Percentiles rank a stretch among this genome's conserved stretches.
These are phyloP conservation scores for Pollicipes pollicipes DNA, from an alignment of 1,140 invertebrate species.

Conservation along the genomic window DNA sequence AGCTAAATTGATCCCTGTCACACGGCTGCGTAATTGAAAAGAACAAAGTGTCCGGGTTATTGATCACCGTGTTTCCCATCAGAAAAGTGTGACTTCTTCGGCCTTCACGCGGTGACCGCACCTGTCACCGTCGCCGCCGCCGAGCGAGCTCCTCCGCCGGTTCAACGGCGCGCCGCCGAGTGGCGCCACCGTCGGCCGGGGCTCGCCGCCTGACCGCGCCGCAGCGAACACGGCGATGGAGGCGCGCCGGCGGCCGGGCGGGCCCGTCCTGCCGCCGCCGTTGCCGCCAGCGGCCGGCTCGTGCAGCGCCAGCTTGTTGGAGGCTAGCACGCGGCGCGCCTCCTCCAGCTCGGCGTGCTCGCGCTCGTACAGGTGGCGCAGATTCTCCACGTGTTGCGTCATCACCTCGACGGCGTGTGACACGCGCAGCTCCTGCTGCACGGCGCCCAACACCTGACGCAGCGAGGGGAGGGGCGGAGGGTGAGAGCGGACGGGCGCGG, in stretches of 20 bases:
- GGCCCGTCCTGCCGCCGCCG: not conserved
- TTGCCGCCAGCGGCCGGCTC: not conserved
- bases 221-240: not conserved
- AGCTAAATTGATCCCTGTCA: no score
- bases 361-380: slow-evolving; percentile 28
- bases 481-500: no score
- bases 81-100: no score
- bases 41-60: no score
- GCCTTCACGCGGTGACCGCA: no score
- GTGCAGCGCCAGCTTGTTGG: not conserved
- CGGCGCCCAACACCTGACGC: slow-evolving; percentile 27
- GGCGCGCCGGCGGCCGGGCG: no score
- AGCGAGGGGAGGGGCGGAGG: no score
- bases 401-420: slow-evolving; percentile 34
- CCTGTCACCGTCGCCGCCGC: not conserved
- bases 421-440: slow-evolving; percentile 34
- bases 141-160: not conserved
- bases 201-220: no score
- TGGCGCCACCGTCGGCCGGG: not conserved
- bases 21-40: no score
- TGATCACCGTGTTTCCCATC: no score
- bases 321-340: slow-evolving; percentile 16
- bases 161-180: not conserved
- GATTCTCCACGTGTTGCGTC: slow-evolving; percentile 33
- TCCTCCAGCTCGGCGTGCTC: slow-evolving; percentile 31